phyloP scores from a whole-genome alignment of 2,888 invertebrate species.

The Mayetiola destructor region DNA sequence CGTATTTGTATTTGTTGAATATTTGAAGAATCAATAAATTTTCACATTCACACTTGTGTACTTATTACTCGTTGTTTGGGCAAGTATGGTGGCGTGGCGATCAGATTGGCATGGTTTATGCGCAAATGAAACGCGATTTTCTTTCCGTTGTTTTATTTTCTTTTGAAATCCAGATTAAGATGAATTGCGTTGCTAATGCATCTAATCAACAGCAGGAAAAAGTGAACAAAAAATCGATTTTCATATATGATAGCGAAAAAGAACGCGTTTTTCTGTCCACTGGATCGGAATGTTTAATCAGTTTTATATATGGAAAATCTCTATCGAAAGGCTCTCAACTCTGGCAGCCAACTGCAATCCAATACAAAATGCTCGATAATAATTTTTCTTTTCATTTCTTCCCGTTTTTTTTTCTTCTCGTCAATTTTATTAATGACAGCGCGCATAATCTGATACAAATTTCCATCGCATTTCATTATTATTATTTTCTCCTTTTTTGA shows the following conservation, averaged over 20 bases:
- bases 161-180: background rate
- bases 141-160: background rate
- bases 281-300: background rate
- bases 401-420: background rate
- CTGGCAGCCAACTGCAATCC: too few species aligned
- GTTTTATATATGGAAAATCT: background rate
- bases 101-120: too few species aligned
- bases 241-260: background rate
- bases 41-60: background rate
- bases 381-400: too few species aligned
- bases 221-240: background rate
- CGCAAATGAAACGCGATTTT: background rate
- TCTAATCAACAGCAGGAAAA: too few species aligned
- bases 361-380: too few species aligned
- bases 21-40: too few species aligned
- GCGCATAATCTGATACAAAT: background rate
- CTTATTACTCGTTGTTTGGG: background rate
- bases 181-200: background rate
- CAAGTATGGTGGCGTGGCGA: background rate
- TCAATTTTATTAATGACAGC: background rate
- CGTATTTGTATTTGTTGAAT: too few species aligned
- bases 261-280: background rate
- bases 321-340: background rate
- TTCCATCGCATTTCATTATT: background rate
- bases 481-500: background rate